Conservation (phyloP, 2,113 vertebrate species). For the Crocuta crocuta region DNA sequence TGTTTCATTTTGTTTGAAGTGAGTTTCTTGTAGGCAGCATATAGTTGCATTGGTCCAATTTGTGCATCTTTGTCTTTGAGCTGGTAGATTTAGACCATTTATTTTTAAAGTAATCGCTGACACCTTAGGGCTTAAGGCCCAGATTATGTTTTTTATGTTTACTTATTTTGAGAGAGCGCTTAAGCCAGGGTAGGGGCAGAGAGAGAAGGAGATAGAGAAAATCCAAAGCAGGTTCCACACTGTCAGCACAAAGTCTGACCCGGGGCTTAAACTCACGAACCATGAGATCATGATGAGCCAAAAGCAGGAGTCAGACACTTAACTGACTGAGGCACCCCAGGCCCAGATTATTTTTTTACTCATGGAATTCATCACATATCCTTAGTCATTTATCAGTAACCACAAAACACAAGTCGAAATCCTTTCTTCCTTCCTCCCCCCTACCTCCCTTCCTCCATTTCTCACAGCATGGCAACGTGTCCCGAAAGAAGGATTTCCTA, state of each 20-base stretch:
- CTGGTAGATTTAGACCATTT: not conserved
- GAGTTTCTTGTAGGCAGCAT: conserved; percentile 8
- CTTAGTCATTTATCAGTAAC: conserved; percentile 1
- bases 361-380: not conserved
- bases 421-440: not conserved
- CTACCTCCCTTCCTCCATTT: not conserved
- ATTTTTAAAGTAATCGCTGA: conserved; percentile 4
- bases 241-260: too few relatives aligned
- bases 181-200: too few relatives aligned
- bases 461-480: not conserved
- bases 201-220: too few relatives aligned
- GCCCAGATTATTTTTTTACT: not conserved
- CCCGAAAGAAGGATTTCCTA: not conserved
- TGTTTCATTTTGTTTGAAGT: conserved; percentile 34
- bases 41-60: not conserved
- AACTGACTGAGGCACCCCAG: too few relatives aligned
- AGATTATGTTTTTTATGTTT: not conserved
- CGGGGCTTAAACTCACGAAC: too few relatives aligned
- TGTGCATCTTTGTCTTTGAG: conserved; percentile 7
- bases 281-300: too few relatives aligned
- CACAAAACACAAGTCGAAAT: conserved; percentile 17
- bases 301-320: too few relatives aligned
- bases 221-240: too few relatives aligned
- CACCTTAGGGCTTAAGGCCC: not conserved
- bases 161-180: too few relatives aligned